A percentile compares a stretch with the other conserved stretches of the same genome.
Evolutionary conservation across 2,113 vertebrate genomes (phyloP).

Genomic region (Corydoras maculifer): DNA sequence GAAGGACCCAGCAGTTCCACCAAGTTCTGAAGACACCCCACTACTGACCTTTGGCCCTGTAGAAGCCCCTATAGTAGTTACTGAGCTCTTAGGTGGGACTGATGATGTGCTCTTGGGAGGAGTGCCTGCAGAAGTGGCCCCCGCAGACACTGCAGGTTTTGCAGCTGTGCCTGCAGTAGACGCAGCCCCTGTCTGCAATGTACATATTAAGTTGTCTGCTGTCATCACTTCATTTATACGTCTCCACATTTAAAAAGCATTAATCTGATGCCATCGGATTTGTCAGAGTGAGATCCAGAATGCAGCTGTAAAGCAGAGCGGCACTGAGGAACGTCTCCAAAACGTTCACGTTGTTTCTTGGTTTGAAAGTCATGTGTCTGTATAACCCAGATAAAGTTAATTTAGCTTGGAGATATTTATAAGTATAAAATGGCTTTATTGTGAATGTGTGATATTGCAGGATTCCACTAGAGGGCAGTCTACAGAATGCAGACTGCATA

Average conservation of each 20-base stretch:
- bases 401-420: too few relatives aligned
- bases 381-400: too few relatives aligned
- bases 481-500: too few relatives aligned
- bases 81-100: background rate
- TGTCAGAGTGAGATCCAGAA: too few relatives aligned
- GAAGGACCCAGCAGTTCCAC: conserved; percentile 8
- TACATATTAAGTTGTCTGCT: background rate
- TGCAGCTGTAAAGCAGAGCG: too few relatives aligned
- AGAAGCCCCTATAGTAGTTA: conserved; percentile 13
- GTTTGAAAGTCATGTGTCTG: too few relatives aligned
- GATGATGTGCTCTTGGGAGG: background rate
- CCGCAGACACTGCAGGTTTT: background rate
- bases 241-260: background rate
- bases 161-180: background rate
- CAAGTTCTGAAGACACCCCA: conserved; percentile 5
- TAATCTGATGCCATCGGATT: too few relatives aligned
- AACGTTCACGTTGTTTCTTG: too few relatives aligned
- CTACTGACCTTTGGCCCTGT: conserved; percentile 6
- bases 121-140: background rate
- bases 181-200: background rate
- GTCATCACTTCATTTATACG: background rate
- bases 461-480: too few relatives aligned
- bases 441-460: too few relatives aligned
- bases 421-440: too few relatives aligned
- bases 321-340: too few relatives aligned